Conservation (phyloP, 1,140 invertebrate genomes). For the Drosophila ficusphila region DNA sequence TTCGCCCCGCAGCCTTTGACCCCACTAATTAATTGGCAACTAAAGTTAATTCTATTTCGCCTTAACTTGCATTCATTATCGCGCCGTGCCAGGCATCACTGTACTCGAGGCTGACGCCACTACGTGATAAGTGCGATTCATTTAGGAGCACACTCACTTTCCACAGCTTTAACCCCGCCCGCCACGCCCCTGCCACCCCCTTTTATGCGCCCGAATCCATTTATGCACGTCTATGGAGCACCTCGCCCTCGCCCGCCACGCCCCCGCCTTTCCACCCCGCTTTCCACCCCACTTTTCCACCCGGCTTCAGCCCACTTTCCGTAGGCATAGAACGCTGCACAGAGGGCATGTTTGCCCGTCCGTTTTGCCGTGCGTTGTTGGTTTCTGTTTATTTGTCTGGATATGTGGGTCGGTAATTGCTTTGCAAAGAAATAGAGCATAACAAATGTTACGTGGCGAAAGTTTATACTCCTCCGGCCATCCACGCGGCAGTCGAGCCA, state of each 20-base stretch:
- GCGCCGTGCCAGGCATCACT: constrained; percentile 24
- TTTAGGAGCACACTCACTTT: constrained; percentile 60
- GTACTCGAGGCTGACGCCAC: constrained; percentile 38
- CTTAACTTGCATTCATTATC: constrained; percentile 31
- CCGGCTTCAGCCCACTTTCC: neutral
- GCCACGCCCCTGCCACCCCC: neutral
- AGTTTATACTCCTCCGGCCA: constrained; percentile 59
- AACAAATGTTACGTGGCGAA: constrained; percentile 78
- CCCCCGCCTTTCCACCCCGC: constrained; percentile 5
- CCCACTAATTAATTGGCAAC: constrained; percentile 47
- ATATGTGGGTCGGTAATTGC: constrained; percentile 79
- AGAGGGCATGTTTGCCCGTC: constrained; percentile 11
- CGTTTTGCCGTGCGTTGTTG: constrained; percentile 29
- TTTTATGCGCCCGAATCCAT: constrained; percentile 43
- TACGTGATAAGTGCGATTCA: constrained; percentile 62
- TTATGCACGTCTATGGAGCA: constrained; percentile 48
- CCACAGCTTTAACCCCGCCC: constrained; percentile 13
- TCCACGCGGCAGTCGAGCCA: constrained; percentile 16
- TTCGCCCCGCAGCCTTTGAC: constrained; percentile 17
- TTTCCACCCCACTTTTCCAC: neutral
- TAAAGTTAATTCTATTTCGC: constrained; percentile 44
- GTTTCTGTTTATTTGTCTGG: constrained; percentile 60
- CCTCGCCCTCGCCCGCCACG: too few species aligned
- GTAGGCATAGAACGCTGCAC: constrained; percentile 17
- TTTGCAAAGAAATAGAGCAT: constrained; percentile 81